These are phyloP conservation scores for Tragelaphus imberbis DNA, from an alignment of 2,113 vertebrate genomes.

Conservation along the genomic window DNA sequence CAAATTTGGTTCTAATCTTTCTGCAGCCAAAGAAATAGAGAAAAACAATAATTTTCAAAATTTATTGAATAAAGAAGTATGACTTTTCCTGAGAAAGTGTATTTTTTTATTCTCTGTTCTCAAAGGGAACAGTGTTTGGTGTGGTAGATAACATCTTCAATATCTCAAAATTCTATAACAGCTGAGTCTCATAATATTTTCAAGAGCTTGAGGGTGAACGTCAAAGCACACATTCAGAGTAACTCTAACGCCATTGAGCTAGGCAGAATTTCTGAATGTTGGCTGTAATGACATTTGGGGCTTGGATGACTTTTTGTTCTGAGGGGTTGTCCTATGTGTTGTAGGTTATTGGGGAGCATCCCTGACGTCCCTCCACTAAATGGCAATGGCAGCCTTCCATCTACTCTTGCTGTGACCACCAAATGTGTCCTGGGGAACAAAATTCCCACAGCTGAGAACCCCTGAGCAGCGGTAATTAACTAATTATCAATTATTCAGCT, in stretches of 20 bases:
- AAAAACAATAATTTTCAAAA: not conserved
- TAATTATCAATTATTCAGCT: not conserved
- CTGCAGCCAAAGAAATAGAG: not conserved
- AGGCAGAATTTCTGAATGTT: not conserved
- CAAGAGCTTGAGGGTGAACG: not conserved
- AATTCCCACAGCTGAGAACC: not conserved
- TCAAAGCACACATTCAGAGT: not conserved
- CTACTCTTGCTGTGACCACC: not conserved
- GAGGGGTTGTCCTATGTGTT: not conserved
- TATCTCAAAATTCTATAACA: constrained; percentile 14
- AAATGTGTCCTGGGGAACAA: not conserved
- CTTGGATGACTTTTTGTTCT: not conserved
- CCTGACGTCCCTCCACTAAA: not conserved
- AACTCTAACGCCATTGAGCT: not conserved
- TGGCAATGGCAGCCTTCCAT: not conserved
- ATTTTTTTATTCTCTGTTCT: not conserved
- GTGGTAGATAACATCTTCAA: not conserved
- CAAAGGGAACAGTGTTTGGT: not conserved
- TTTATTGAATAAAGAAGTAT: not conserved
- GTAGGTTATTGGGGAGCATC: not conserved
- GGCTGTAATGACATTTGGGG: not conserved
- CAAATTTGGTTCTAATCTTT: not conserved
- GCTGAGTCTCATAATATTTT: constrained; percentile 1
- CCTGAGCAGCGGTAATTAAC: not conserved
- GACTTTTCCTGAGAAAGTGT: not conserved